These are phyloP conservation scores for Eulithis testata DNA, from an alignment of 2,888 invertebrate genomes.

Conservation along the genomic window DNA sequence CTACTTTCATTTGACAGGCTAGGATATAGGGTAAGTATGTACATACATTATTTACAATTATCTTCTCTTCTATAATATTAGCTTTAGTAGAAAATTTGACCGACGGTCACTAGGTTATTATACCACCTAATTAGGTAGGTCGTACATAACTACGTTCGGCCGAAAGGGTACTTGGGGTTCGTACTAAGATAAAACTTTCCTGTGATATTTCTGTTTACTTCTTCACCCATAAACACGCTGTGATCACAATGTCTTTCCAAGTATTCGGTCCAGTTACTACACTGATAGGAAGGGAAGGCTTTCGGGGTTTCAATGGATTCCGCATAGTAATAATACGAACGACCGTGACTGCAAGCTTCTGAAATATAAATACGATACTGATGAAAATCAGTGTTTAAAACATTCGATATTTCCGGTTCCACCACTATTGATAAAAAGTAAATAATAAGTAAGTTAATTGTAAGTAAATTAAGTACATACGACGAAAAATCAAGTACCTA, in stretches of 20 bases:
- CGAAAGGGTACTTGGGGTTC: slow-evolving; percentile 79
- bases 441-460: too few species aligned
- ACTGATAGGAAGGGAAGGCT: slow-evolving; percentile 82
- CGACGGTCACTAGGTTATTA: too few species aligned
- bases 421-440: too few species aligned
- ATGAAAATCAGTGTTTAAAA: too few species aligned
- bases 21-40: too few species aligned
- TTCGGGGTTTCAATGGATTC: slow-evolving; percentile 83
- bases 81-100: too few species aligned
- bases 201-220: slow-evolving; percentile 57
- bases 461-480: too few species aligned
- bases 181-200: slow-evolving; percentile 86
- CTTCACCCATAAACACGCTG: slow-evolving; percentile 83
- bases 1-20: too few species aligned
- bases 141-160: slow-evolving; percentile 42
- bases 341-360: slow-evolving; percentile 88
- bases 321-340: slow-evolving; percentile 85
- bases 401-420: too few species aligned
- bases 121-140: too few species aligned
- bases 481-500: slow-evolving; percentile 23
- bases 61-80: too few species aligned
- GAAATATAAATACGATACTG: slow-evolving; percentile 36
- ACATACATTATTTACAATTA: too few species aligned
- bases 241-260: slow-evolving; percentile 45
- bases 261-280: slow-evolving; percentile 73